Evolutionary conservation across 2,113 vertebrate species (phyloP).

Genomic region (Scolopax mira): DNA sequence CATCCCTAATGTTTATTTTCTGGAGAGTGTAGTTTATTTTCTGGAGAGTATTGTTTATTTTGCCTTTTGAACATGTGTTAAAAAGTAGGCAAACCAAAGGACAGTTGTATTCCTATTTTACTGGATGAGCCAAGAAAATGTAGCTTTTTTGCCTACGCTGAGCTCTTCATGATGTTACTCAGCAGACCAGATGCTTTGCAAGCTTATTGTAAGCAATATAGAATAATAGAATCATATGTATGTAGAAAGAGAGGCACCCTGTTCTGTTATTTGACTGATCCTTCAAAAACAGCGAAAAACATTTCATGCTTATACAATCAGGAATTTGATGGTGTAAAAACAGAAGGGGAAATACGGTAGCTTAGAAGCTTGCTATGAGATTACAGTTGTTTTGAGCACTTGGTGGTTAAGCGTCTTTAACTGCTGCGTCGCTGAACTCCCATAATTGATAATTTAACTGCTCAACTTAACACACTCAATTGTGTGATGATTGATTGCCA

Average conservation of each 20-base stretch:
- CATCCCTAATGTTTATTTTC: background rate
- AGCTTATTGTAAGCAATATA: background rate
- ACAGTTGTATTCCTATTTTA: background rate
- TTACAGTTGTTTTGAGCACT: constrained; percentile 44
- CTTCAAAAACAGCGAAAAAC: background rate
- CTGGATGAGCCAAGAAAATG: background rate
- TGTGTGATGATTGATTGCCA: background rate
- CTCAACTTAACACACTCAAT: background rate
- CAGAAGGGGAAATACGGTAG: background rate
- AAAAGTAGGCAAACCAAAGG: background rate
- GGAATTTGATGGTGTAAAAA: background rate
- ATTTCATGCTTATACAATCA: background rate
- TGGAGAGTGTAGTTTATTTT: background rate
- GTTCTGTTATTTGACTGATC: background rate
- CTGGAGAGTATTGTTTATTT: background rate
- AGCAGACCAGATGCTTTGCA: background rate
- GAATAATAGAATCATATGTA: too few species aligned
- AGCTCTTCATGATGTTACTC: background rate
- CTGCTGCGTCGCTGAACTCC: background rate
- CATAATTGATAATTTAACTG: background rate
- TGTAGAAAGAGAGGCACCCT: background rate
- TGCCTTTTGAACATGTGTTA: background rate
- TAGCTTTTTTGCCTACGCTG: background rate
- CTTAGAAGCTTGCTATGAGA: constrained; percentile 13
- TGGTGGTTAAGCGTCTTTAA: background rate